These are phyloP conservation scores for Plodia interpunctella DNA, from an alignment of 1,140 invertebrate genomes.

Conservation along the genomic window DNA sequence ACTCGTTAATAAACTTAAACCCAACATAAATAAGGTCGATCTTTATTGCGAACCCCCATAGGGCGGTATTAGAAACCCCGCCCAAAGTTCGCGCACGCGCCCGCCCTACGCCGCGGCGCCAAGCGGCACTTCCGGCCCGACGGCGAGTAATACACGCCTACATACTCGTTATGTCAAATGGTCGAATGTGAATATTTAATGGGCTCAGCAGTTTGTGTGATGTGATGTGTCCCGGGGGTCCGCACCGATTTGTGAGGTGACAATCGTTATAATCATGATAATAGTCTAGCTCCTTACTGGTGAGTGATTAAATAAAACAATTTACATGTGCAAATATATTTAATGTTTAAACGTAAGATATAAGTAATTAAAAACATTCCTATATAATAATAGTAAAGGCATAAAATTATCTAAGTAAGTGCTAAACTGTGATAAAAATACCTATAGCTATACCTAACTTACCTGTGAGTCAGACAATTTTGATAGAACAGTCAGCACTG, in stretches of 20 bases:
- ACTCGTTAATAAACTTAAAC: constrained; percentile 18
- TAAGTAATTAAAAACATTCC: neutral
- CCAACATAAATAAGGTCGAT: constrained; percentile 18
- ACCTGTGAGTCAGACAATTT: neutral
- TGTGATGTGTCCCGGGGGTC: constrained; percentile 3
- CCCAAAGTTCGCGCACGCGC: constrained; percentile 63
- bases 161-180: constrained; percentile 69
- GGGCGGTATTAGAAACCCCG: constrained; percentile 50
- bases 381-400: neutral
- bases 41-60: neutral
- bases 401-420: neutral
- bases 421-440: neutral
- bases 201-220: constrained; percentile 29
- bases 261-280: neutral
- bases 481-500: neutral
- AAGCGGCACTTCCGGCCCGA: constrained; percentile 34
- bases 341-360: constrained; percentile 9
- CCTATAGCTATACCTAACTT: neutral
- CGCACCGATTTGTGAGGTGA: constrained; percentile 3
- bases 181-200: constrained; percentile 68
- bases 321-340: neutral
- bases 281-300: neutral
- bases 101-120: constrained; percentile 30
- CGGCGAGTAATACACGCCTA: constrained; percentile 66
- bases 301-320: neutral